Percentiles rank a stretch among this genome's conserved stretches.
phyloP scores from a whole-genome alignment of 2,888 invertebrate species.

The Catocala sponsa region DNA sequence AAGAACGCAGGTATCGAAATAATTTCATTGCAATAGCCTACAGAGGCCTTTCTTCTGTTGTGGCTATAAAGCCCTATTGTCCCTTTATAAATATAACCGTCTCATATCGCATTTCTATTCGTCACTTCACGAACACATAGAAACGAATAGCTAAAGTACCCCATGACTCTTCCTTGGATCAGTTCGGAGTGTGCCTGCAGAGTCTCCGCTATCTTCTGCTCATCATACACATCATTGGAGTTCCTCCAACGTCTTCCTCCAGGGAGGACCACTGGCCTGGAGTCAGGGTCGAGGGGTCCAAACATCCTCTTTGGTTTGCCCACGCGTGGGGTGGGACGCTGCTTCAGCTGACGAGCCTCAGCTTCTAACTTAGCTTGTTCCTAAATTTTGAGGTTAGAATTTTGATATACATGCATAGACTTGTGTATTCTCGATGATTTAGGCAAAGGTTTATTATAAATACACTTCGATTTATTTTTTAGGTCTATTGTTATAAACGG shows the following conservation, averaged over 20 bases:
- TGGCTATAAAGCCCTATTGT: too few relatives aligned
- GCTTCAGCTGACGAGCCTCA: slow-evolving; percentile 78
- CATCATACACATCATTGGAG: slow-evolving; percentile 96
- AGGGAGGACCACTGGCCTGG: slow-evolving; percentile 92
- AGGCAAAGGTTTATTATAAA: too few relatives aligned
- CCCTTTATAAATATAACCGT: too few relatives aligned
- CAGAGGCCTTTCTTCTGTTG: too few relatives aligned
- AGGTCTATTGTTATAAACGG: too few relatives aligned
- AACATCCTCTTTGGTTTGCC: slow-evolving; percentile 80
- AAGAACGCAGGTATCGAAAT: too few relatives aligned
- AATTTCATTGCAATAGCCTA: too few relatives aligned
- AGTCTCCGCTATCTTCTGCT: slow-evolving; percentile 95
- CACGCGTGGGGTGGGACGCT: slow-evolving; percentile 79
- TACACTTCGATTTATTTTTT: too few relatives aligned
- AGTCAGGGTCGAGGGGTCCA: slow-evolving; percentile 89
- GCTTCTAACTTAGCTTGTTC: slow-evolving; percentile 83
- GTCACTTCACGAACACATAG: too few relatives aligned
- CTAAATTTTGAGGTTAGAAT: slow-evolving; percentile 40
- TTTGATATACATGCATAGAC: neutral
- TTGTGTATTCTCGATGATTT: too few relatives aligned
- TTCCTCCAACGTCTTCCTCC: slow-evolving; percentile 93
- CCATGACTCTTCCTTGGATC: slow-evolving; percentile 94
- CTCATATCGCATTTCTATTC: too few relatives aligned
- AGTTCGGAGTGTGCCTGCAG: slow-evolving; percentile 95
- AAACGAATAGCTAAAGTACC: slow-evolving; percentile 85